Percentiles rank a stretch among this genome's conserved stretches.
Conservation (phyloP, 2,113 vertebrate genomes). For the Myrmophylax atrothorax region DNA sequence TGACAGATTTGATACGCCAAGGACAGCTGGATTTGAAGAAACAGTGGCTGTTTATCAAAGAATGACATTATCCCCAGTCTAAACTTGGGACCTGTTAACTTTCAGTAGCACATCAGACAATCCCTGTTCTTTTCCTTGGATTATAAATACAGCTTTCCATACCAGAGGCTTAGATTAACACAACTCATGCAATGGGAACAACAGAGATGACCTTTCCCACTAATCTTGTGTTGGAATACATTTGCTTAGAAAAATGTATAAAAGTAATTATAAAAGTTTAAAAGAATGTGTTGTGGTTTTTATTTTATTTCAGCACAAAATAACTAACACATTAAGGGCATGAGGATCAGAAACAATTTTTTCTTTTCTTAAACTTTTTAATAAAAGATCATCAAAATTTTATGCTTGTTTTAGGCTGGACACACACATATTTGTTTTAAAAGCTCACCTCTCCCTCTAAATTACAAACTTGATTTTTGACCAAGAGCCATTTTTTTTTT, state of each 20-base stretch:
- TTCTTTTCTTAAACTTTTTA: background rate
- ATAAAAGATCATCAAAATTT: background rate
- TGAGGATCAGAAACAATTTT: background rate
- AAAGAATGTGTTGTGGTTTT: fast-evolving
- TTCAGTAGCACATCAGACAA: background rate
- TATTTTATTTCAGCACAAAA: background rate
- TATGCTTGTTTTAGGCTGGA: background rate
- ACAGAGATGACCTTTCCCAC: slow-evolving; percentile 3
- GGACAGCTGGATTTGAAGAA: slow-evolving; percentile 36
- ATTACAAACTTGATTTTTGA: background rate
- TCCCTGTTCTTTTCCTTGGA: slow-evolving; percentile 19
- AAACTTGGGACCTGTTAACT: slow-evolving; percentile 30
- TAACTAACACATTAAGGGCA: background rate
- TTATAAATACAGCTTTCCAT: slow-evolving; percentile 33
- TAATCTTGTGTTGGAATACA: background rate
- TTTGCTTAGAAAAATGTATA: background rate
- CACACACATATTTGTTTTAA: background rate
- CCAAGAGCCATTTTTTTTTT: background rate
- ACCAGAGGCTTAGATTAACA: background rate
- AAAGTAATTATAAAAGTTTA: background rate
- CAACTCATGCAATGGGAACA: background rate
- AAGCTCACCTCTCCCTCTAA: background rate
- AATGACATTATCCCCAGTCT: slow-evolving; percentile 30
- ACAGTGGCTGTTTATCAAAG: slow-evolving; percentile 3
- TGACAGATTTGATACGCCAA: slow-evolving; percentile 43